Conservation (phyloP, 2,113 vertebrate species). For the Peromyscus maniculatus region DNA sequence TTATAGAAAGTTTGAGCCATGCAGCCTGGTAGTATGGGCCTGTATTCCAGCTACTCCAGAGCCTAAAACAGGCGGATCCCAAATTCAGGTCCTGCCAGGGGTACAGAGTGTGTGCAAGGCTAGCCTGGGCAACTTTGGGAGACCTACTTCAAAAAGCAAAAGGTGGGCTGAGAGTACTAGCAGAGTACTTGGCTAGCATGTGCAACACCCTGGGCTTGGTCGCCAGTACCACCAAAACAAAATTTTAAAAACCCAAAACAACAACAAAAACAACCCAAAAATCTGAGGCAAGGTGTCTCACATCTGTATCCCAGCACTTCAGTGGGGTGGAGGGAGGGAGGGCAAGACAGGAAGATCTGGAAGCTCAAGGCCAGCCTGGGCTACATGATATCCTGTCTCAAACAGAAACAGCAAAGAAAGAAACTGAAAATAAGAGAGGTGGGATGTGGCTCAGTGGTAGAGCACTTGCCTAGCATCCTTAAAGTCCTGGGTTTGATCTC, state of each 20-base stretch:
- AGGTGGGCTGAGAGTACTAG: neutral
- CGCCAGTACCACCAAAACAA: neutral
- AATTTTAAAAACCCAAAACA: neutral
- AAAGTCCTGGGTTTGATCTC: neutral
- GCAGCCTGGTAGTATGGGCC: neutral
- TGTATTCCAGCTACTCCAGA: neutral
- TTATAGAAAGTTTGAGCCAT: neutral
- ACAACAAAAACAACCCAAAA: neutral
- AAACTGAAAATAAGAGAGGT: neutral
- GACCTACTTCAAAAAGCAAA: neutral
- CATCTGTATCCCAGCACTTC: neutral
- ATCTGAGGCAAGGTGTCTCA: neutral
- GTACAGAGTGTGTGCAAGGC: neutral
- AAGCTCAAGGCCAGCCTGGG: too few species aligned
- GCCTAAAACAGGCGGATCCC: neutral
- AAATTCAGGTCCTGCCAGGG: neutral
- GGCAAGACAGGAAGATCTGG: neutral
- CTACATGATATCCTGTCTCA: neutral
- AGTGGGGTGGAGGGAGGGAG: neutral
- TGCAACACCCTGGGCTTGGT: neutral
- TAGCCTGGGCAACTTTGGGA: neutral
- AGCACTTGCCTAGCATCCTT: neutral
- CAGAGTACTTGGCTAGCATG: neutral
- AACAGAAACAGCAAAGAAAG: neutral
- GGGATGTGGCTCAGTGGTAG: neutral